These are phyloP conservation scores for Dyspetes luteomarginatus DNA, from an alignment of 2,888 invertebrate species.

Conservation along the genomic window DNA sequence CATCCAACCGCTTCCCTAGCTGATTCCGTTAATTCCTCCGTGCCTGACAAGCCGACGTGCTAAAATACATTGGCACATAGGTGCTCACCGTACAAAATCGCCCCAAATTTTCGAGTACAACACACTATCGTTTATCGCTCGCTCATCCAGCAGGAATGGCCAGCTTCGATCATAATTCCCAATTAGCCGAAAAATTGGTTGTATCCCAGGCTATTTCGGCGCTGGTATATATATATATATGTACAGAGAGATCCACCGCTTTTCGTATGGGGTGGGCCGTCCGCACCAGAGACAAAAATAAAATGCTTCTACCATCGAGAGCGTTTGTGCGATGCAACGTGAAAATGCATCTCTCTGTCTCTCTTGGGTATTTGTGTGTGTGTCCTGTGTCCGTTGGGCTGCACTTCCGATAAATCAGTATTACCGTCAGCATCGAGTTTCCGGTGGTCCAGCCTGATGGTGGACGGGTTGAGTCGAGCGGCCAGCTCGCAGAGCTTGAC, in stretches of 20 bases:
- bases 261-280: conserved; percentile 28
- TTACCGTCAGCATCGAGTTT: conserved; percentile 80
- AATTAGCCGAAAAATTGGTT: conserved; percentile 69
- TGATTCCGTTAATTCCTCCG: conserved; percentile 49
- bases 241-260: conserved; percentile 1
- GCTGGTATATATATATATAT: neutral
- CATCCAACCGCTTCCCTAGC: conserved; percentile 2
- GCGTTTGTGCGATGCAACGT: conserved; percentile 45
- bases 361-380: conserved; percentile 23
- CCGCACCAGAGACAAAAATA: conserved; percentile 35
- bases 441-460: conserved; percentile 70
- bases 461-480: conserved; percentile 80
- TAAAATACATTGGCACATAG: conserved; percentile 40
- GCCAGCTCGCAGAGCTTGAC: conserved; percentile 74
- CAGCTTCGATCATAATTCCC: conserved; percentile 66
- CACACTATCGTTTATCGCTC: conserved; percentile 48
- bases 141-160: conserved; percentile 3
- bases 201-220: conserved; percentile 42
- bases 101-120: conserved; percentile 37
- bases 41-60: conserved; percentile 37
- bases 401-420: conserved; percentile 82
- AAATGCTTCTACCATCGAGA: conserved; percentile 45
- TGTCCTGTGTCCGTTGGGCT: conserved; percentile 62
- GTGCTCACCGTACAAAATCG: conserved; percentile 6
- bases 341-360: conserved; percentile 39